These are phyloP conservation scores for Metallyticus violacea DNA, from an alignment of 2,888 invertebrate species.

Conservation along the genomic window DNA sequence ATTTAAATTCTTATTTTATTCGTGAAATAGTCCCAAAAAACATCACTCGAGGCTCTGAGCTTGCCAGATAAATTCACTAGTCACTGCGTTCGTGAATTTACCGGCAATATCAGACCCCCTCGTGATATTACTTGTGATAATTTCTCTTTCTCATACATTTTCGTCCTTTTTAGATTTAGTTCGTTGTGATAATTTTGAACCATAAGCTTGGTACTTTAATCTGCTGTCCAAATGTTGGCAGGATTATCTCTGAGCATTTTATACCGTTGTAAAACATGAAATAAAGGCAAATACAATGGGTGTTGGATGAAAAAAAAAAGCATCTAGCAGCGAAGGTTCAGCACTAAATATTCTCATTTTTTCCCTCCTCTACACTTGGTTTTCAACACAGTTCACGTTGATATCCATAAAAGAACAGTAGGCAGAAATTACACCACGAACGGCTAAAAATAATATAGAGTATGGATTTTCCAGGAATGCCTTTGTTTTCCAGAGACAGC, in stretches of 20 bases:
- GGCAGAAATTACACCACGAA: background rate
- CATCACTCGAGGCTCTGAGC: no score
- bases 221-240: background rate
- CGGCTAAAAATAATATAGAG: background rate
- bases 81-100: no score
- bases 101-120: no score
- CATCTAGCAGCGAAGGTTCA: background rate
- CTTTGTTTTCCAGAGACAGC: background rate
- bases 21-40: no score
- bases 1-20: no score
- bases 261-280: background rate
- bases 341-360: background rate
- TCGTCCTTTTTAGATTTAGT: no score
- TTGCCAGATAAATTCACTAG: no score
- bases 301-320: background rate
- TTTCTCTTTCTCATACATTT: no score
- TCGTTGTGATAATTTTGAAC: no score
- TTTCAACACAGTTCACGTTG: background rate
- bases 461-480: background rate
- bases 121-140: no score
- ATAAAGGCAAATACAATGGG: background rate
- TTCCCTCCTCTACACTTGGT: background rate
- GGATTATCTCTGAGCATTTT: background rate
- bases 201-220: no score
- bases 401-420: background rate